Conservation (phyloP, 2,888 invertebrate genomes). For the Eupelmus urozonus region DNA sequence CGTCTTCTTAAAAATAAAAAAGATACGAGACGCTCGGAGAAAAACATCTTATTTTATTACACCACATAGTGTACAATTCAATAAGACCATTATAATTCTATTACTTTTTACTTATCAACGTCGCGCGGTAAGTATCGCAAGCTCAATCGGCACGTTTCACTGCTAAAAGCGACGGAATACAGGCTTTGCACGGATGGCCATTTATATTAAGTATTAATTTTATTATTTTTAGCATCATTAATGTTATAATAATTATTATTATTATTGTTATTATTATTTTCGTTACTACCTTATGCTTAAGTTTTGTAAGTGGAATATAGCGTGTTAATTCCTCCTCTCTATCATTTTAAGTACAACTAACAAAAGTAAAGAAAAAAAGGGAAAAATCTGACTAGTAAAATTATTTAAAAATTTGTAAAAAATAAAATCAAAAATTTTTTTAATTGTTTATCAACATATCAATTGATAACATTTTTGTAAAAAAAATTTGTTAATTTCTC, state of each 20-base stretch:
- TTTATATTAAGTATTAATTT: slow-evolving; percentile 28
- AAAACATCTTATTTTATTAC: slow-evolving; percentile 19
- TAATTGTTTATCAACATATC: not conserved
- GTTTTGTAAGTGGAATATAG: slow-evolving; percentile 46
- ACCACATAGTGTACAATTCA: slow-evolving; percentile 24
- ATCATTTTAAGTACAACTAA: slow-evolving; percentile 27
- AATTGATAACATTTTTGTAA: slow-evolving; percentile 11
- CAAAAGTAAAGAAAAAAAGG: slow-evolving; percentile 27
- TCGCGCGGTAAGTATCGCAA: slow-evolving; percentile 45
- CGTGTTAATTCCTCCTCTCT: slow-evolving; percentile 54
- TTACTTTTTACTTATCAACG: slow-evolving; percentile 43
- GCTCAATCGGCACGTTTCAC: slow-evolving; percentile 47
- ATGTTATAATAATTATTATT: slow-evolving; percentile 42
- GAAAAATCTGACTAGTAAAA: slow-evolving; percentile 54
- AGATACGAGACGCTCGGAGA: slow-evolving; percentile 45
- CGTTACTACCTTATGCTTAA: slow-evolving; percentile 43
- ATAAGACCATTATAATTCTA: slow-evolving; percentile 27
- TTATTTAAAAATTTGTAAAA: slow-evolving; percentile 38
- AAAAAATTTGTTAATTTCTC: slow-evolving; percentile 9
- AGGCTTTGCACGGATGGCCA: slow-evolving; percentile 49
- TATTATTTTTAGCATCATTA: slow-evolving; percentile 33
- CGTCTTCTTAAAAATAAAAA: slow-evolving; percentile 29
- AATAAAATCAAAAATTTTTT: not conserved
- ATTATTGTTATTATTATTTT: slow-evolving; percentile 52
- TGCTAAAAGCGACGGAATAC: slow-evolving; percentile 43